phyloP scores from a whole-genome alignment of 1,140 invertebrate genomes.

The Frieseomelitta varia region DNA sequence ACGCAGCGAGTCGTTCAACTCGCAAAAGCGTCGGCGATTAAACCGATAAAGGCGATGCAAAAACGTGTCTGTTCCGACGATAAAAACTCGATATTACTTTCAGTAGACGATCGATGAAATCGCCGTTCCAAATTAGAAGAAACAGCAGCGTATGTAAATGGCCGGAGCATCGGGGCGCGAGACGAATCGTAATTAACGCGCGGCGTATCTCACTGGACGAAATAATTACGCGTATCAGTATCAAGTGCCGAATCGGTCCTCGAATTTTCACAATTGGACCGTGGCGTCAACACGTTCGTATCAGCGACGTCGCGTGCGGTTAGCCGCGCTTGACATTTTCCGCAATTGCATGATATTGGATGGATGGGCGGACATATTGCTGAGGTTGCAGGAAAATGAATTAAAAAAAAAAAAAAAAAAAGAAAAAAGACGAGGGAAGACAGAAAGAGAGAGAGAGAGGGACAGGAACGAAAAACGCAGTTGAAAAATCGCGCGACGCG shows the following conservation, averaged over 20 bases:
- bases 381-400: slow-evolving; percentile 36
- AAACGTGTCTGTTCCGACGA: neutral
- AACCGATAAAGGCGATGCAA: too few relatives aligned
- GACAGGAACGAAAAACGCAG: neutral
- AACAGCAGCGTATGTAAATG: neutral
- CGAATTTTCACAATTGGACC: slow-evolving; percentile 59
- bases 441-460: neutral
- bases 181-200: slow-evolving; percentile 29
- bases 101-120: neutral
- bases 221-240: slow-evolving; percentile 60
- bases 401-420: slow-evolving; percentile 12
- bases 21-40: neutral
- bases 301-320: slow-evolving; percentile 53
- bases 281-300: slow-evolving; percentile 44
- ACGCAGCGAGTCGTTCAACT: neutral
- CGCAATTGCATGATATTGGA: slow-evolving; percentile 65
- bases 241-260: slow-evolving; percentile 62
- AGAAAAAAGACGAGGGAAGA: too few relatives aligned
- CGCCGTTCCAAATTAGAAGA: neutral
- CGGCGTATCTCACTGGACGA: slow-evolving; percentile 48
- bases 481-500: slow-evolving; percentile 21
- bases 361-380: slow-evolving; percentile 48
- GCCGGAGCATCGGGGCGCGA: neutral
- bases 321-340: slow-evolving; percentile 63
- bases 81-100: too few relatives aligned